Conservation (phyloP, 2,113 vertebrate genomes). For the Rhombomys opimus region DNA sequence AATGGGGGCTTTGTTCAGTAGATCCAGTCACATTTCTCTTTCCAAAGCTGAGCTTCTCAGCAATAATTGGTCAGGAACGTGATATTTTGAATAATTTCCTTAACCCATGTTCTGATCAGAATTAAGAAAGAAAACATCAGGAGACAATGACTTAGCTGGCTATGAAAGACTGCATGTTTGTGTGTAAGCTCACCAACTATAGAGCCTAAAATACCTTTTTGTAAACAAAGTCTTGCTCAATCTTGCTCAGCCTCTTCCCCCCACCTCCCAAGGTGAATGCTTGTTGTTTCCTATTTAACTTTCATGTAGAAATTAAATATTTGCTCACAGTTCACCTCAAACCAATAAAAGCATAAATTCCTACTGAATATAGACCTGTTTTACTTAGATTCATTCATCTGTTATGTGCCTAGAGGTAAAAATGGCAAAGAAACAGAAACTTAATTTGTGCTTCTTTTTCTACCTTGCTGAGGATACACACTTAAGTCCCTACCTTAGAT, state of each 20-base stretch:
- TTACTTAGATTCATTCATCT: not conserved
- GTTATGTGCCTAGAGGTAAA: not conserved
- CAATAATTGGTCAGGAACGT: not conserved
- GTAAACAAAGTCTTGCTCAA: slow-evolving; percentile 45
- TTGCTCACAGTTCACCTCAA: slow-evolving; percentile 13
- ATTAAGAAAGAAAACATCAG: slow-evolving; percentile 4
- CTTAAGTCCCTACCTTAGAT: not conserved
- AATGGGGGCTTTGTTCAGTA: not conserved
- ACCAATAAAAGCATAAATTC: slow-evolving; percentile 41
- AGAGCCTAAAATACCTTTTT: not conserved
- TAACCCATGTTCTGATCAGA: not conserved
- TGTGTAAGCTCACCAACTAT: not conserved
- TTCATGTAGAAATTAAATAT: slow-evolving; percentile 50
- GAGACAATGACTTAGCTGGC: slow-evolving; percentile 24
- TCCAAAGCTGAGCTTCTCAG: slow-evolving; percentile 12
- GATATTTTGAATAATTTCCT: slow-evolving; percentile 39
- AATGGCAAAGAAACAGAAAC: not conserved
- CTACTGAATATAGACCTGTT: not conserved
- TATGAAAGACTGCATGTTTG: not conserved
- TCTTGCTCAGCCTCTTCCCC: not conserved
- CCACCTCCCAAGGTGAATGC: not conserved
- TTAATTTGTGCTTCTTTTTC: not conserved
- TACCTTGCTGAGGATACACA: not conserved
- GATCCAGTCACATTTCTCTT: not conserved
- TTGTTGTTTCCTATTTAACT: not conserved